Evolutionary conservation across 2,113 vertebrate species (phyloP), one percentile per base, ranked within the genome.

Genomic region (Menidia beryllina): DNA sequence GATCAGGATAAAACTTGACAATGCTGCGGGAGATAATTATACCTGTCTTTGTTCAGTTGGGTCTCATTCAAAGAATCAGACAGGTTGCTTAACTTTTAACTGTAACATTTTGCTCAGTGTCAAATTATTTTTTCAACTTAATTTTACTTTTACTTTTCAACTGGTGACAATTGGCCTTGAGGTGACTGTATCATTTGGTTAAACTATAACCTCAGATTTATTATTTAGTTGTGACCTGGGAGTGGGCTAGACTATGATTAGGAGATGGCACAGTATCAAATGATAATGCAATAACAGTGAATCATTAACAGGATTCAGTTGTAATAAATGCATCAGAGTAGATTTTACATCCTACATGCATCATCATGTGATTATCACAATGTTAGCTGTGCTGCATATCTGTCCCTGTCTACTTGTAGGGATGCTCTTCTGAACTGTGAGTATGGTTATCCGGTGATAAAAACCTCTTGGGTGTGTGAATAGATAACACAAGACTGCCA

Each of bases 341-440:
- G 73, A 27, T 79, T 76, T 47, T 26, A 49, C 41, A 55, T 36
- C 36, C 19, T 20, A 24, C 45, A 71, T 10, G 39, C 51, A 3
- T 41, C 45, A 62, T 34, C 45, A 45, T 54, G 26, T 50, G 20
- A 58, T 71, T 48, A 20, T 70, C 53, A 55, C 24, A 43, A 11
- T 54, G 23, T 27, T 53, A 73, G 36, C 63, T 62, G 34, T 58
- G 43, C 72, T 70, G 57, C 72, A 64, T 76, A 55, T 71, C 38
- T 84, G 38, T 45, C 55, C 77, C 15, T 23, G 41, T 75, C 45
- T 81, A 81, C 30, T 87, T 76, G 53, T 82, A 62, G 69, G 86
- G 77, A 84, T 86, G 7, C 79, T 76, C 62, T 50, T 68, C 77
- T 77, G 55, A 83, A 85, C 65, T 88, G 88, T 87, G 41, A 90